phyloP scores from a whole-genome alignment of 2,797 vertebrate genomes.

The Lagothrix lagotricha region DNA sequence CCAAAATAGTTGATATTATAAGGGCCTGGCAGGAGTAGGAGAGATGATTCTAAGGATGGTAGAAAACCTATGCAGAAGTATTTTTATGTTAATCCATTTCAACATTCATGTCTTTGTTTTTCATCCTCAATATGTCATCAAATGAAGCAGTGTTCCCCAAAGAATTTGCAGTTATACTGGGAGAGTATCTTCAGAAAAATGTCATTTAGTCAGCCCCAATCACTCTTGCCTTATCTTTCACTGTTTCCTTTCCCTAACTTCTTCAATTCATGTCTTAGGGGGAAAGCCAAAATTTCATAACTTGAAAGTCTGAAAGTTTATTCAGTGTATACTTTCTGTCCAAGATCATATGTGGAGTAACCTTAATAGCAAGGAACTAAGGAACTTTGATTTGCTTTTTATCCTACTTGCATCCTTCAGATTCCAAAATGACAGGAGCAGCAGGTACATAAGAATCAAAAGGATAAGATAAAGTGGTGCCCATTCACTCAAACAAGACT shows the following conservation, averaged over 20 bases:
- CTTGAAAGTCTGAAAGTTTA: constrained; percentile 23
- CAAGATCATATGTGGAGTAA: not conserved
- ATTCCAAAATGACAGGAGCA: constrained; percentile 16
- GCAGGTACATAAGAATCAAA: not conserved
- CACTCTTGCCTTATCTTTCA: not conserved
- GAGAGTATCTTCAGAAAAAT: constrained; percentile 36
- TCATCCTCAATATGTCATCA: not conserved
- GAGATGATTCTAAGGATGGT: not conserved
- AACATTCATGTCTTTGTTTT: constrained; percentile 11
- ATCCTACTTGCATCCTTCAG: not conserved
- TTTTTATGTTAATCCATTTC: constrained; percentile 24
- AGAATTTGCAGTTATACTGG: not conserved
- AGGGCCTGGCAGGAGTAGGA: not conserved
- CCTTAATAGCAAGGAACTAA: not conserved
- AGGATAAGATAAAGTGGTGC: not conserved
- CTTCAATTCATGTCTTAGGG: not conserved
- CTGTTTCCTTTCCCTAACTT: constrained; percentile 20
- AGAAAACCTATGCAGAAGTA: not conserved
- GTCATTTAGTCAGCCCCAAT: not conserved
- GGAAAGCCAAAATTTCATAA: constrained; percentile 39
- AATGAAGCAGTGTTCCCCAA: not conserved
- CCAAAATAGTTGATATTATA: not conserved
- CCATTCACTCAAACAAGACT: not conserved
- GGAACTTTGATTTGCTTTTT: constrained; percentile 34
- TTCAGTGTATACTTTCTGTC: constrained; percentile 1